A percentile compares a stretch with the other conserved stretches of the same genome.
phyloP scores from a whole-genome alignment of 2,888 invertebrate genomes.

The Isoperla grammatica region DNA sequence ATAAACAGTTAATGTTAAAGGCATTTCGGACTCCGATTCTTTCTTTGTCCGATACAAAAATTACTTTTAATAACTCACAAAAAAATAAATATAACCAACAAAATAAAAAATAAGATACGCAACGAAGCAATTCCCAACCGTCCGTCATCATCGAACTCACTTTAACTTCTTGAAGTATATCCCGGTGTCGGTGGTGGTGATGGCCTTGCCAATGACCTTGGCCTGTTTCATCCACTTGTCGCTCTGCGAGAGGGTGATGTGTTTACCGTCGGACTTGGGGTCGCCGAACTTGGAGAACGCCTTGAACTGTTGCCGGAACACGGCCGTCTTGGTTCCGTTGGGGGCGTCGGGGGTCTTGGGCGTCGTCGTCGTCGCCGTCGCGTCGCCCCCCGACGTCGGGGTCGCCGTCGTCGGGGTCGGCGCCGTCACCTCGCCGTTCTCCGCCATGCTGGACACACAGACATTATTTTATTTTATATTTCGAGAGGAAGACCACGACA shows the following conservation, averaged over 20 bases:
- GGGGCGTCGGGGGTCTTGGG: constrained; percentile 14
- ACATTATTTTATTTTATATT: too few relatives aligned
- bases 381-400: neutral
- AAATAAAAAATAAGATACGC: too few relatives aligned
- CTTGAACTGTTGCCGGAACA: constrained; percentile 65
- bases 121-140: too few relatives aligned
- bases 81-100: too few relatives aligned
- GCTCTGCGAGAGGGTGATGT: constrained; percentile 80
- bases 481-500: neutral
- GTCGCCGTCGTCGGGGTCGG: constrained; percentile 24
- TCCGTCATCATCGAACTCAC: too few relatives aligned
- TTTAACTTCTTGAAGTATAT: constrained; percentile 87
- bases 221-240: constrained; percentile 96
- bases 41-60: too few relatives aligned
- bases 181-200: constrained; percentile 85
- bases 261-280: constrained; percentile 76
- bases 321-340: constrained; percentile 27
- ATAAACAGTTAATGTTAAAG: neutral
- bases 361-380: neutral
- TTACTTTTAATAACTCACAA: too few relatives aligned
- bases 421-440: constrained; percentile 24
- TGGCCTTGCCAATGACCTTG: constrained; percentile 69
- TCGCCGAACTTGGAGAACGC: constrained; percentile 85
- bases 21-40: neutral
- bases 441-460: constrained; percentile 32